Conservation (phyloP, 2,888 invertebrate genomes). For the Phymatocera aterrima region DNA sequence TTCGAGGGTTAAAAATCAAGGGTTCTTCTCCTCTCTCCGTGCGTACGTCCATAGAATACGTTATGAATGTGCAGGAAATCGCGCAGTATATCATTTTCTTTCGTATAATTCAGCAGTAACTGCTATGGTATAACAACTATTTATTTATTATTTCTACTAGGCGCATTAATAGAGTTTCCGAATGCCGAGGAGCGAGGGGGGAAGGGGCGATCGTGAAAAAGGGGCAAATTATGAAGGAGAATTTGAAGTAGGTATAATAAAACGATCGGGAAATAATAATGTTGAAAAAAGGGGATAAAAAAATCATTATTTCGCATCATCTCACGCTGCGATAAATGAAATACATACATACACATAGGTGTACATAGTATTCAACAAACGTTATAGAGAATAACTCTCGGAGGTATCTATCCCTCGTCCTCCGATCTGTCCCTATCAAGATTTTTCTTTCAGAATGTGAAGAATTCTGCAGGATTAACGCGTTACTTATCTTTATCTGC, state of each 20-base stretch:
- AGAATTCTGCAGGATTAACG: slow-evolving; percentile 26
- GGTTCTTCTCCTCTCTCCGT: slow-evolving; percentile 40
- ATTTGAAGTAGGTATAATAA: slow-evolving; percentile 27
- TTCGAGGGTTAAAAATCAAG: slow-evolving; percentile 48
- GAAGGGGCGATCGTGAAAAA: background rate
- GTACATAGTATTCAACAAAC: background rate
- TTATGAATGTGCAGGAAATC: slow-evolving; percentile 32
- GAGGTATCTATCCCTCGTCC: background rate
- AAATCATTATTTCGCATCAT: background rate
- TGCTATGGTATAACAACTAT: background rate
- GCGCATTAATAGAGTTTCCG: slow-evolving; percentile 3
- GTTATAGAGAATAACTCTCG: background rate
- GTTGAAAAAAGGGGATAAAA: background rate
- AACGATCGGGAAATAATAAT: slow-evolving; percentile 5
- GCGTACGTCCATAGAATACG: slow-evolving; percentile 48
- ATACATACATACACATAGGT: background rate
- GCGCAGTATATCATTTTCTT: slow-evolving; percentile 34
- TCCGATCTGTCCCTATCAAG: background rate
- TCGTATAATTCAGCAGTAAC: slow-evolving; percentile 44
- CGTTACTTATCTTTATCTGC: slow-evolving; percentile 35
- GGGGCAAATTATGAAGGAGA: slow-evolving; percentile 19
- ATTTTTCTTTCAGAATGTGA: slow-evolving; percentile 9
- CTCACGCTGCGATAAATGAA: background rate
- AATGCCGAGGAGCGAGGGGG: background rate
- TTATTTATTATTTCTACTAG: slow-evolving; percentile 36